These are phyloP conservation scores for Labeo rohita DNA, from an alignment of 2,113 vertebrate genomes.

Conservation along the genomic window DNA sequence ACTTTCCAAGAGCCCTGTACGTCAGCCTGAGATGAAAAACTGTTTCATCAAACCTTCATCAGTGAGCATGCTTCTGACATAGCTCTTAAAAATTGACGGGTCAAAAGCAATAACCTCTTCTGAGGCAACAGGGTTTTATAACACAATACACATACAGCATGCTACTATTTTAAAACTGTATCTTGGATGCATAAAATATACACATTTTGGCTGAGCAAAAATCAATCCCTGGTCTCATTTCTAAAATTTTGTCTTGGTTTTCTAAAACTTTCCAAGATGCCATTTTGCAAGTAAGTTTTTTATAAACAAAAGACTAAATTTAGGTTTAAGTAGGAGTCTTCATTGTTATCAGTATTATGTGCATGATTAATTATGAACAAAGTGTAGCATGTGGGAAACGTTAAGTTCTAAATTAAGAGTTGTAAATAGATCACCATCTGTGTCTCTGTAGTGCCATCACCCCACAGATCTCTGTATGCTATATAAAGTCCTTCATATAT, in stretches of 20 bases:
- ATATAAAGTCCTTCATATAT: constrained; percentile 18
- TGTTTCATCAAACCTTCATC: constrained; percentile 8
- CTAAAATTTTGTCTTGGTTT: neutral
- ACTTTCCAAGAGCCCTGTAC: neutral
- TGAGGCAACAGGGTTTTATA: neutral
- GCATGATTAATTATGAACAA: constrained; percentile 54
- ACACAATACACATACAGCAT: neutral
- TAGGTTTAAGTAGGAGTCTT: constrained; percentile 33
- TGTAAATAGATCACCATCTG: constrained; percentile 71
- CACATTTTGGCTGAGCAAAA: neutral
- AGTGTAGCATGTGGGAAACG: constrained; percentile 54
- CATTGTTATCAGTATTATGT: constrained; percentile 28
- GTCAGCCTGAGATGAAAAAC: constrained; percentile 11
- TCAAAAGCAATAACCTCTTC: neutral
- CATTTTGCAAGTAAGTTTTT: neutral
- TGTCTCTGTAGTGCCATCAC: constrained; percentile 54
- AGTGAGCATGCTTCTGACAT: neutral
- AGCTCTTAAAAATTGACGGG: neutral
- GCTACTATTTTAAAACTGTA: neutral
- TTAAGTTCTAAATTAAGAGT: constrained; percentile 62
- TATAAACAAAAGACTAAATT: constrained; percentile 34
- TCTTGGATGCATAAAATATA: neutral
- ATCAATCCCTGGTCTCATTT: neutral
- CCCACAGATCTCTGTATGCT: constrained; percentile 1
- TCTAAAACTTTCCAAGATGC: neutral